Evolutionary conservation across 2,113 vertebrate genomes (phyloP).

Genomic region (Haliaeetus leucogaster): DNA sequence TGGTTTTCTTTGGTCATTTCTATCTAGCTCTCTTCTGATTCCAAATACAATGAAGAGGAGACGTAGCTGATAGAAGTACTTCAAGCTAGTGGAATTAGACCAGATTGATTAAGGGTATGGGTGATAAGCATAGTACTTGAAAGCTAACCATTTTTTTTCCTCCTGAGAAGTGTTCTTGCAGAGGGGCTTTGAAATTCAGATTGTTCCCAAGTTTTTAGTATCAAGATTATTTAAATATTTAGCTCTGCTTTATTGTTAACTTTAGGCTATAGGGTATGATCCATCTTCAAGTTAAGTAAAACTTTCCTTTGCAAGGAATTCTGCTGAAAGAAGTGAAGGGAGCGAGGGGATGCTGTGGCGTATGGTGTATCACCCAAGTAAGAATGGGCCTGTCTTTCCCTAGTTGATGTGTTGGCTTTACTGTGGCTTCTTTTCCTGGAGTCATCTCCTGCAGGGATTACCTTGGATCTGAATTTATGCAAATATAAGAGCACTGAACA

Average conservation of each 20-base stretch:
- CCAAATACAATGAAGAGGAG: neutral
- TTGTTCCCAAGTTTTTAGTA: neutral
- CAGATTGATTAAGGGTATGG: neutral
- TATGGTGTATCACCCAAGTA: neutral
- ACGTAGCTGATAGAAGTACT: neutral
- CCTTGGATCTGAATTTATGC: neutral
- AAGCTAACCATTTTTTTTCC: neutral
- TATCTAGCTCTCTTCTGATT: neutral
- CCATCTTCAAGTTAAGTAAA: neutral
- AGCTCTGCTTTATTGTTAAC: neutral
- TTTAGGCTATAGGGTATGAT: neutral
- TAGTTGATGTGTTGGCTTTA: neutral
- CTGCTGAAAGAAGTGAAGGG: neutral
- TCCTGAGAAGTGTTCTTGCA: neutral
- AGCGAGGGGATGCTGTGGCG: neutral
- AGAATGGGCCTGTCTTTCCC: neutral
- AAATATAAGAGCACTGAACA: neutral
- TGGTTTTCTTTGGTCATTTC: neutral
- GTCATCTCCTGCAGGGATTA: neutral
- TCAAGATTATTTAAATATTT: neutral
- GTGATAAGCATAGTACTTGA: neutral
- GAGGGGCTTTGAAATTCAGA: neutral
- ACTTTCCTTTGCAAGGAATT: neutral
- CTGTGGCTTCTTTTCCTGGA: neutral
- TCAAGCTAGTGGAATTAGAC: neutral